Conservation (phyloP, 2,888 invertebrate species). For the Conops quadrifasciatus region DNA sequence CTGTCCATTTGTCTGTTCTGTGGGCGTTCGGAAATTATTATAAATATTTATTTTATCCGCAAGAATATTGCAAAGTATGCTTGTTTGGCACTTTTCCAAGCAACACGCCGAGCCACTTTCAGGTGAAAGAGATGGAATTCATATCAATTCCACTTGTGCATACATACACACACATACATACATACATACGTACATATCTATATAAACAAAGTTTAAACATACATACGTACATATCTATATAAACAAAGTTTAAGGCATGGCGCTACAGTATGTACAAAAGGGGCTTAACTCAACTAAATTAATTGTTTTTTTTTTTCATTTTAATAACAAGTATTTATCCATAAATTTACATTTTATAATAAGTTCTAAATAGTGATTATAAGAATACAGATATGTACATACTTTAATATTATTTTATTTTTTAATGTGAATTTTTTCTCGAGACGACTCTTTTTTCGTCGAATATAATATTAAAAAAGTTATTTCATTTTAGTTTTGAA, state of each 20-base stretch:
- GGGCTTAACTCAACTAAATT: neutral
- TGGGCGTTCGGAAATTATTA: neutral
- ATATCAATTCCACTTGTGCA: neutral
- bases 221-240: neutral
- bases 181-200: neutral
- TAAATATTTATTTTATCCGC: slow-evolving; percentile 2
- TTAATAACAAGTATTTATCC: no score
- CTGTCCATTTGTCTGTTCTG: neutral
- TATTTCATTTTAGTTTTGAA: no score
- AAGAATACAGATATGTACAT: no score
- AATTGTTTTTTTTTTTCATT: neutral
- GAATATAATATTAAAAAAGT: no score
- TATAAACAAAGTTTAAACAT: neutral
- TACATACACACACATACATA: neutral
- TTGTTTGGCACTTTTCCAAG: neutral
- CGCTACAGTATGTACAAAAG: neutral
- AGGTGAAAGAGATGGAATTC: neutral
- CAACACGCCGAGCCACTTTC: neutral
- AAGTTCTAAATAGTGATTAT: no score
- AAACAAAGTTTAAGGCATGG: neutral
- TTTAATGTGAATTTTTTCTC: no score
- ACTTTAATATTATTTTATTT: no score
- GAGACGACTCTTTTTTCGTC: no score
- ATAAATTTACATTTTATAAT: no score
- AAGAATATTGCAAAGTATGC: neutral